A percentile compares a stretch with the other conserved stretches of the same genome.
Conservation (phyloP, 1,140 invertebrate genomes). For the Penaeus japonicus region DNA sequence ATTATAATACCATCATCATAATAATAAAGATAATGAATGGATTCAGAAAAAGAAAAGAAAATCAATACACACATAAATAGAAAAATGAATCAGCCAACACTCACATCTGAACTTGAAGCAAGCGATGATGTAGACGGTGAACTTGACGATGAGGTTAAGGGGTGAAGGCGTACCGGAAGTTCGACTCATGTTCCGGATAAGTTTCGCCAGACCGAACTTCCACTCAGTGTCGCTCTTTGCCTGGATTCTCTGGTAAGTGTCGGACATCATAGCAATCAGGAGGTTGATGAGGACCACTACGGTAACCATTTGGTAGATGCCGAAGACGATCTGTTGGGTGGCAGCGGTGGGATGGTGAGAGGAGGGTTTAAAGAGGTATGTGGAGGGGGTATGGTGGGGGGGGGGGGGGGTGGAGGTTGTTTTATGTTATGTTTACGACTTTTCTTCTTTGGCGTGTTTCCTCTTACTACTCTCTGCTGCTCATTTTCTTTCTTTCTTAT, state of each 20-base stretch:
- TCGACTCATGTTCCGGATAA: slow-evolving; percentile 98
- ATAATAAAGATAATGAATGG: too few relatives aligned
- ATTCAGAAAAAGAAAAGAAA: too few relatives aligned
- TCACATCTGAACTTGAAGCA: slow-evolving; percentile 59
- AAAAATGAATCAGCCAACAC: not conserved
- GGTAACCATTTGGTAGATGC: slow-evolving; percentile 96
- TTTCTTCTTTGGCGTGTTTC: too few relatives aligned
- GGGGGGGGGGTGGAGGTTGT: too few relatives aligned
- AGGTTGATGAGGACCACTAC: slow-evolving; percentile 98
- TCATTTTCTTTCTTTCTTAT: too few relatives aligned
- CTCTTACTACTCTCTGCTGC: too few relatives aligned
- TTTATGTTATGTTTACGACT: too few relatives aligned
- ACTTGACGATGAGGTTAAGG: slow-evolving; percentile 93
- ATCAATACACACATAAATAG: not conserved
- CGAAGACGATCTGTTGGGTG: slow-evolving; percentile 74
- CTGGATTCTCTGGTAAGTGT: slow-evolving; percentile 97
- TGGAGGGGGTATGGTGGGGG: not conserved
- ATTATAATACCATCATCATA: too few relatives aligned
- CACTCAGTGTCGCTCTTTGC: slow-evolving; percentile 99
- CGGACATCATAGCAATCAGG: slow-evolving; percentile 99
- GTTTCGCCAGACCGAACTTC: slow-evolving; percentile 98
- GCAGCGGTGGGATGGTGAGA: not conserved
- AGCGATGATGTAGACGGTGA: slow-evolving; percentile 75
- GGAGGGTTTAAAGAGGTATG: not conserved
- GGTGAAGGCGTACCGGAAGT: slow-evolving; percentile 97